These are phyloP conservation scores for Ctenodactylus gundi DNA, from an alignment of 2,113 vertebrate species.

Conservation along the genomic window DNA sequence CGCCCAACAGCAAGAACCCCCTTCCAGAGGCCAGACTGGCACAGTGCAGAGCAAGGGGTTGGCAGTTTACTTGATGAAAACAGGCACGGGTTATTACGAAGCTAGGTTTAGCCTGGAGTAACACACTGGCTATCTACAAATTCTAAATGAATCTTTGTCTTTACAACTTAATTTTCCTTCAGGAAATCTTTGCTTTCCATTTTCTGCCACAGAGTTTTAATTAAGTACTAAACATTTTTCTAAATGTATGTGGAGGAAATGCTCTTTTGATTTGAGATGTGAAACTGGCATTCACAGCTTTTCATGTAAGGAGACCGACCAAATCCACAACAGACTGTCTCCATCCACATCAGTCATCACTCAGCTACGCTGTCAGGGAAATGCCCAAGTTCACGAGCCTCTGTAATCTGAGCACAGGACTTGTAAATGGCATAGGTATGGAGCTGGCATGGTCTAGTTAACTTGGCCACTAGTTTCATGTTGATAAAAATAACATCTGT, in stretches of 20 bases:
- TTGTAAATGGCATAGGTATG: neutral
- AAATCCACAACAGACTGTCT: neutral
- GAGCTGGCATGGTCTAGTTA: neutral
- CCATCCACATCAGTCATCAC: neutral
- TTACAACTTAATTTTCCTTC: slow-evolving; percentile 7
- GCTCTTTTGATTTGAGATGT: slow-evolving; percentile 7
- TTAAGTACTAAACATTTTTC: neutral
- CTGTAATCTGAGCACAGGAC: neutral
- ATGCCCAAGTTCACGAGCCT: neutral
- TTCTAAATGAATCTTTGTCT: slow-evolving; percentile 17
- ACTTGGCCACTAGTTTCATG: neutral
- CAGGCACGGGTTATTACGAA: neutral
- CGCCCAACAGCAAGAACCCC: slow-evolving; percentile 57
- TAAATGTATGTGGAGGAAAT: neutral
- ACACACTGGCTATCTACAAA: neutral
- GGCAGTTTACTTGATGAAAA: neutral
- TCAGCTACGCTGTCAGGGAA: neutral
- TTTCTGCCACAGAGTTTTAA: neutral
- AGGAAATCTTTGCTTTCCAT: neutral
- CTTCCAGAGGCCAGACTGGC: neutral
- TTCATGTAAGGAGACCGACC: slow-evolving; percentile 3
- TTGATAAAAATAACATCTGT: too few species aligned
- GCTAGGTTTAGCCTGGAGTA: neutral
- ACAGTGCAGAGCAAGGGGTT: neutral
- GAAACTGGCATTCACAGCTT: neutral